Conservation (phyloP, 2,888 invertebrate genomes). For the Drosophila hawaiiensis region DNA sequence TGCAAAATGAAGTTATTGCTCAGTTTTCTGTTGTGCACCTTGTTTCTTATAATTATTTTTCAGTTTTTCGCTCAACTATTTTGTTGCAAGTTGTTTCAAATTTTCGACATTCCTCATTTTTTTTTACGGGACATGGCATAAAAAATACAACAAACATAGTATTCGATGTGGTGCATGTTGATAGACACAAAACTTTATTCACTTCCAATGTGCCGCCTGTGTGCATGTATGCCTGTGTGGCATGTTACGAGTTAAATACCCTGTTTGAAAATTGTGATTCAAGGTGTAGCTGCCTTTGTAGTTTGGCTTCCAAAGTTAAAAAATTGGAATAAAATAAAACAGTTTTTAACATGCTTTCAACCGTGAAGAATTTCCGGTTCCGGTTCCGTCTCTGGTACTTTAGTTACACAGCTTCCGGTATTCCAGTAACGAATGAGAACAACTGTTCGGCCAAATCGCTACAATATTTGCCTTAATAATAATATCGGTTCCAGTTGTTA, state of each 20-base stretch:
- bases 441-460: not conserved
- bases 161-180: constrained; percentile 65
- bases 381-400: not conserved
- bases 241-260: constrained; percentile 36
- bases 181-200: constrained; percentile 75
- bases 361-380: not conserved
- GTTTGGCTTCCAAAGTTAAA: not conserved
- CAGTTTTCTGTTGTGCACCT: not conserved
- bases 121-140: constrained; percentile 5
- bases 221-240: constrained; percentile 19
- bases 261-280: not conserved
- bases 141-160: constrained; percentile 30
- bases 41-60: constrained; percentile 1
- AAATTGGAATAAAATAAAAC: not conserved
- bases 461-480: not conserved
- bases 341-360: not conserved
- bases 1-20: not conserved
- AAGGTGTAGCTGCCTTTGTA: not conserved
- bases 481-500: not conserved
- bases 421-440: not conserved
- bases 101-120: constrained; percentile 31
- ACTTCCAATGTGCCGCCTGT: constrained; percentile 41
- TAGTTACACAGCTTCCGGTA: accelerated
- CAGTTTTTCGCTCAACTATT: constrained; percentile 17
- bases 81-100: constrained; percentile 23